Evolutionary conservation across 1,140 invertebrate genomes (phyloP).

Genomic region (Scaptomyza pallida): DNA sequence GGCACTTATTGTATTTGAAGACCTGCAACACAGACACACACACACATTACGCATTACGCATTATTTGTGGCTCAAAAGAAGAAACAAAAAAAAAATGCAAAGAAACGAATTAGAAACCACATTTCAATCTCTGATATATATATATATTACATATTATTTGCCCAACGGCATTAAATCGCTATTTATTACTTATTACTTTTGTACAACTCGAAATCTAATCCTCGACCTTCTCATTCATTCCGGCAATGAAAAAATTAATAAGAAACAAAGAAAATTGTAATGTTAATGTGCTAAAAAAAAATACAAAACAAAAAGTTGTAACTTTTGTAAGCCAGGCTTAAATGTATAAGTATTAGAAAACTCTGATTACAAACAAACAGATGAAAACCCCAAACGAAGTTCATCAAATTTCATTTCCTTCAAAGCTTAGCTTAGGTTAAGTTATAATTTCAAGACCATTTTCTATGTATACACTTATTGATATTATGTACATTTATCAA

Average conservation of each 20-base stretch:
- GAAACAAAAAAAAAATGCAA: background rate
- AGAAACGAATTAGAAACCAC: background rate
- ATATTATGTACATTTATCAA: slow-evolving; percentile 71
- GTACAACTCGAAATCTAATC: slow-evolving; percentile 50
- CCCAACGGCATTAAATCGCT: slow-evolving; percentile 47
- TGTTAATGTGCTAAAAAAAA: slow-evolving; percentile 39
- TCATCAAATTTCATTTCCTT: slow-evolving; percentile 60
- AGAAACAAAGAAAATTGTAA: slow-evolving; percentile 23
- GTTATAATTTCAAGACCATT: slow-evolving; percentile 48
- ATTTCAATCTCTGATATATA: slow-evolving; percentile 34
- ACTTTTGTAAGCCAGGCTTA: slow-evolving; percentile 63
- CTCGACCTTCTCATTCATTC: slow-evolving; percentile 66
- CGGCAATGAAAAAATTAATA: slow-evolving; percentile 61
- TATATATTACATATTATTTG: slow-evolving; percentile 39
- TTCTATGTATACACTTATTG: slow-evolving; percentile 65
- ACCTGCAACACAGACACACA: slow-evolving; percentile 5
- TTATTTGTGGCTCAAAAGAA: slow-evolving; percentile 22
- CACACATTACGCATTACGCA: too few species aligned
- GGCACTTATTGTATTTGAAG: slow-evolving; percentile 7
- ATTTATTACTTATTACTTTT: slow-evolving; percentile 57
- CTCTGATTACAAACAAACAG: slow-evolving; percentile 14
- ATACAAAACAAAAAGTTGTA: too few species aligned
- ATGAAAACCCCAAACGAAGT: slow-evolving; percentile 19
- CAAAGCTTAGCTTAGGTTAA: slow-evolving; percentile 71
- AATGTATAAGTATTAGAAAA: slow-evolving; percentile 72